phyloP scores from a whole-genome alignment of 1,140 invertebrate species.

The Penaeus vannamei region DNA sequence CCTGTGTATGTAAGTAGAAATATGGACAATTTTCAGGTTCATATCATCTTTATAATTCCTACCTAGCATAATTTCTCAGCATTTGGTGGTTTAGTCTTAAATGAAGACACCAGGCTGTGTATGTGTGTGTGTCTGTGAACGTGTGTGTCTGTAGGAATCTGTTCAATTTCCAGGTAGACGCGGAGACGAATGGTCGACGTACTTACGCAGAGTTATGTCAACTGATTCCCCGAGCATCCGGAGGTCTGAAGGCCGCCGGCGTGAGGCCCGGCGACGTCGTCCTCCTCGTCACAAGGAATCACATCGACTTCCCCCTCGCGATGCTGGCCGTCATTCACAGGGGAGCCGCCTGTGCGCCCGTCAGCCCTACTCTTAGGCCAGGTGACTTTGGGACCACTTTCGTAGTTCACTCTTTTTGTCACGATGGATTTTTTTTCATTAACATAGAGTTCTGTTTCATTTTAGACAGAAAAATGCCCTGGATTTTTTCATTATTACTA shows the following conservation, averaged over 20 bases:
- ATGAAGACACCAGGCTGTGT: too few relatives aligned
- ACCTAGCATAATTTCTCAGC: too few relatives aligned
- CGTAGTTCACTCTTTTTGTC: too few relatives aligned
- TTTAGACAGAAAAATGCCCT: too few relatives aligned
- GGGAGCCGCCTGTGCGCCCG: conserved; percentile 26
- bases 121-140: too few relatives aligned
- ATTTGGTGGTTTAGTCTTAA: too few relatives aligned
- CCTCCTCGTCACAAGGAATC: conserved; percentile 5
- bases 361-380: conserved; percentile 29
- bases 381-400: background rate
- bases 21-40: too few relatives aligned
- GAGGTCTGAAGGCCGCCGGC: conserved; percentile 26
- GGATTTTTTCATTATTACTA: too few relatives aligned
- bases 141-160: background rate
- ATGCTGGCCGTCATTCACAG: background rate
- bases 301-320: conserved; percentile 41
- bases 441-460: too few relatives aligned
- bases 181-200: background rate
- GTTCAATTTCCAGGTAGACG: conserved; percentile 25
- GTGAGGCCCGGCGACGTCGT: conserved; percentile 14
- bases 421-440: too few relatives aligned
- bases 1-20: too few relatives aligned
- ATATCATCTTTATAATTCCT: too few relatives aligned
- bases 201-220: conserved; percentile 24
- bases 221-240: conserved; percentile 13